Conservation (phyloP, 2,113 vertebrate species). For the Pantherophis guttatus region DNA sequence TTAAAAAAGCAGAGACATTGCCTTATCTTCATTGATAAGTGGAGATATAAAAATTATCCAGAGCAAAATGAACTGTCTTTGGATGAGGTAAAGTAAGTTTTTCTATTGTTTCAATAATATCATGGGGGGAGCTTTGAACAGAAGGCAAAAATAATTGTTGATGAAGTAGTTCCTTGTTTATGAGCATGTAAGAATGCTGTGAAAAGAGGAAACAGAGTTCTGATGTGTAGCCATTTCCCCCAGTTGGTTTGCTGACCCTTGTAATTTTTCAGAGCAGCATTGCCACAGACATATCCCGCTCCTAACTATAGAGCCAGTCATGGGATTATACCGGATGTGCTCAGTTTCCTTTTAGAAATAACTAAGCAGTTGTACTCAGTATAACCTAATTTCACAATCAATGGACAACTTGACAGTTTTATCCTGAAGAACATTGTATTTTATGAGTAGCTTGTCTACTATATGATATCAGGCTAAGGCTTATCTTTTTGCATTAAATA, state of each 20-base stretch:
- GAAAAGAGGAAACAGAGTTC: neutral
- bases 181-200: neutral
- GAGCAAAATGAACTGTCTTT: neutral
- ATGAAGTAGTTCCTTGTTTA: neutral
- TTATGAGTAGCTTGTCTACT: accelerated
- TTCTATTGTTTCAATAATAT: neutral
- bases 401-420: neutral
- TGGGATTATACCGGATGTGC: neutral
- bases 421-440: neutral
- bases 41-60: neutral
- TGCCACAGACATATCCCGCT: neutral
- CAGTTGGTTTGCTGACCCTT: neutral
- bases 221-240: neutral
- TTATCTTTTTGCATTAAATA: neutral
- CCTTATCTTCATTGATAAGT: neutral
- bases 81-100: neutral
- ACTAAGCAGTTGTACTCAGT: neutral
- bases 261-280: conserved; percentile 8
- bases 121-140: accelerated
- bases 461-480: neutral
- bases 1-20: neutral
- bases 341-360: neutral
- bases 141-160: neutral
- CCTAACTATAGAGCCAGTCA: neutral
- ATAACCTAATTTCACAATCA: neutral